Evolutionary conservation across 2,888 invertebrate species (phyloP), one percentile per base, ranked within the genome.

Genomic region (Phanerotoma sp.): DNA sequence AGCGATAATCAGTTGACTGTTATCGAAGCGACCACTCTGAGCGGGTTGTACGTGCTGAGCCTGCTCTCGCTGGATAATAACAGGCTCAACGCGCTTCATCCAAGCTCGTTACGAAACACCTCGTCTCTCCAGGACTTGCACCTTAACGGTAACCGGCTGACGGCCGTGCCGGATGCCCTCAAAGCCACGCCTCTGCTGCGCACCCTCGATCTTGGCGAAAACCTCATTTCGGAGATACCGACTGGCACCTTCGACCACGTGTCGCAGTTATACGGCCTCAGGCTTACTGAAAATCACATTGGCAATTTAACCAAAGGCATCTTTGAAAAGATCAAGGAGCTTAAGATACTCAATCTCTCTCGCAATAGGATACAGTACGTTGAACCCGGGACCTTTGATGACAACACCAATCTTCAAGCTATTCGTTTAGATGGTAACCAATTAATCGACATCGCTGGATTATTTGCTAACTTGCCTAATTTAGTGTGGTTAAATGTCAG

Each of bases 401-500:
- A 83, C 54, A 90, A 89, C 74, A 77, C 84, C 18, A 88, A 89
- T 77, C 81, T 92, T 57, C 88, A 90, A 74, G 90, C 90, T 40
- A 87, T 93, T 67, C 82, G 91, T 65, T 78, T 93, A 47, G 91
- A 93, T 77, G 88, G 89, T 58, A 93, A 93, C 81, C 86, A 87
- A 75, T 79, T 91, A 69, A 84, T 85, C 58, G 88, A 89, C 72
- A 90, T 92, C 63, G 85, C 85, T 63, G 88, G 87, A 57, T 82
- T 92, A 64, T 92, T 92, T 74, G 85, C 86, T 28, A 89, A 89
- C 78, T 80, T 92, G 64, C 89, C 89, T 48, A 89, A 87, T 78
- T 82, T 92, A 63, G 86, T 90, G 62, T 91, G 91, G 89, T 80
- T 93, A 56, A 92, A 92, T 75, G 89, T 92, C 72, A 91, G 91